Percentiles rank a stretch among this genome's conserved stretches.
Evolutionary conservation across 1,140 invertebrate genomes (phyloP).

Genomic region (Drosophila sulfurigaster): DNA sequence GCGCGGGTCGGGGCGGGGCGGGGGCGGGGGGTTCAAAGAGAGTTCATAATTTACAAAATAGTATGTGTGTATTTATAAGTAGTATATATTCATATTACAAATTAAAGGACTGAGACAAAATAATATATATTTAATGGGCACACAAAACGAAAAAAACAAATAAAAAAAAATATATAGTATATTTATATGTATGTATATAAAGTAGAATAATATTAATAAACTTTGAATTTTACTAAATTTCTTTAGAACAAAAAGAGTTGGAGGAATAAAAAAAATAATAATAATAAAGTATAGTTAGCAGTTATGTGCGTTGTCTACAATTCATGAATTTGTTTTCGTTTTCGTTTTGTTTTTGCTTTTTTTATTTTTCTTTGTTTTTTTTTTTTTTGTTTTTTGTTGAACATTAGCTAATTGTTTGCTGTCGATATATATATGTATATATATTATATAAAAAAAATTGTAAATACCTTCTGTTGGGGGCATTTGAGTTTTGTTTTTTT

Average conservation of each 20-base stretch:
- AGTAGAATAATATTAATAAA: constrained; percentile 50
- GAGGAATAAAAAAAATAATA: constrained; percentile 13
- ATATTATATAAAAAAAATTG: constrained; percentile 29
- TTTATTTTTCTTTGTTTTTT: constrained; percentile 19
- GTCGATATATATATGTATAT: constrained; percentile 35
- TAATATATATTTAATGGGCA: constrained; percentile 35
- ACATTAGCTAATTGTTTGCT: constrained; percentile 58
- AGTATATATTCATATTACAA: constrained; percentile 55
- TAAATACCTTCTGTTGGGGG: constrained; percentile 32
- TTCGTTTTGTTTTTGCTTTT: not conserved
- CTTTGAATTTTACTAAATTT: constrained; percentile 74
- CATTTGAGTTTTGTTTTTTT: constrained; percentile 15
- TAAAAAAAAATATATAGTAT: constrained; percentile 35
- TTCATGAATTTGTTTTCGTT: constrained; percentile 46
- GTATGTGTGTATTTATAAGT: constrained; percentile 40
- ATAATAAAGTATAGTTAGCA: constrained; percentile 23
- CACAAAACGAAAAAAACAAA: constrained; percentile 34
- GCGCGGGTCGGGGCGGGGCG: not conserved
- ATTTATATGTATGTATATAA: too few species aligned
- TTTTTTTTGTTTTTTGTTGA: constrained; percentile 21
- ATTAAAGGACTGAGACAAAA: constrained; percentile 40
- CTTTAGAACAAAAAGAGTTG: constrained; percentile 7
- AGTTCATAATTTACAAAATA: constrained; percentile 45
- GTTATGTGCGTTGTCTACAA: constrained; percentile 51
- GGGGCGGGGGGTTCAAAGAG: constrained; percentile 14